These are phyloP conservation scores for Cyprinodon diabolis DNA, from an alignment of 2,797 vertebrate species.

Conservation along the genomic window DNA sequence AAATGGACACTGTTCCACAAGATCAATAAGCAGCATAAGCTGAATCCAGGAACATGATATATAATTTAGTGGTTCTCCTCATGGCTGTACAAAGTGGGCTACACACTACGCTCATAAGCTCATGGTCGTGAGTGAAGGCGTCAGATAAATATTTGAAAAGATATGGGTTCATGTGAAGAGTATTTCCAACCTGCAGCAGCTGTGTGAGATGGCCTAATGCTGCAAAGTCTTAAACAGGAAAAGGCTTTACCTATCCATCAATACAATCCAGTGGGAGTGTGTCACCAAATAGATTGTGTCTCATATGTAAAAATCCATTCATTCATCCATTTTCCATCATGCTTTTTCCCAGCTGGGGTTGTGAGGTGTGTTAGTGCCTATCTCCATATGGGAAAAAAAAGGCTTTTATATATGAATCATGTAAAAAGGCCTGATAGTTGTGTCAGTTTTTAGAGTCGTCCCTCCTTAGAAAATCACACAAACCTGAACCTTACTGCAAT, in stretches of 20 bases:
- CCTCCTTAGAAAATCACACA: constrained; percentile 42
- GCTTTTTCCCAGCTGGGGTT: too few relatives aligned
- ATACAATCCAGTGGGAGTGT: constrained; percentile 22
- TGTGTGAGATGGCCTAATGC: background rate
- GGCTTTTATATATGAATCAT: constrained; percentile 18
- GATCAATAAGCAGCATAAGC: background rate
- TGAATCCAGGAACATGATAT: constrained; percentile 24
- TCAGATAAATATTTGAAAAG: constrained; percentile 7
- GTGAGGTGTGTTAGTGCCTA: too few relatives aligned
- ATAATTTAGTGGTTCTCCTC: constrained; percentile 26
- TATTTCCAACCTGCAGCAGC: constrained; percentile 7
- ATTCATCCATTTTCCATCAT: too few relatives aligned
- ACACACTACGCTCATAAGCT: constrained; percentile 8
- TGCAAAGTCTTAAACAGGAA: background rate
- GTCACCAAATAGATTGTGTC: constrained; percentile 46
- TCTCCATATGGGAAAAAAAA: too few relatives aligned
- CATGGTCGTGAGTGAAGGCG: background rate
- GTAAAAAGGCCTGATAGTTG: constrained; percentile 6
- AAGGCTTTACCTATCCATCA: constrained; percentile 27
- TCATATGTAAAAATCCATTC: too few relatives aligned
- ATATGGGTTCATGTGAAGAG: constrained; percentile 23
- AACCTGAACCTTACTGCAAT: constrained; percentile 34
- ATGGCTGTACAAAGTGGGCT: constrained; percentile 7
- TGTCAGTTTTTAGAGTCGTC: constrained; percentile 22
- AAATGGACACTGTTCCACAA: constrained; percentile 5